Evolutionary conservation across 2,888 invertebrate species (phyloP).

Genomic region (Plebejus anna): DNA sequence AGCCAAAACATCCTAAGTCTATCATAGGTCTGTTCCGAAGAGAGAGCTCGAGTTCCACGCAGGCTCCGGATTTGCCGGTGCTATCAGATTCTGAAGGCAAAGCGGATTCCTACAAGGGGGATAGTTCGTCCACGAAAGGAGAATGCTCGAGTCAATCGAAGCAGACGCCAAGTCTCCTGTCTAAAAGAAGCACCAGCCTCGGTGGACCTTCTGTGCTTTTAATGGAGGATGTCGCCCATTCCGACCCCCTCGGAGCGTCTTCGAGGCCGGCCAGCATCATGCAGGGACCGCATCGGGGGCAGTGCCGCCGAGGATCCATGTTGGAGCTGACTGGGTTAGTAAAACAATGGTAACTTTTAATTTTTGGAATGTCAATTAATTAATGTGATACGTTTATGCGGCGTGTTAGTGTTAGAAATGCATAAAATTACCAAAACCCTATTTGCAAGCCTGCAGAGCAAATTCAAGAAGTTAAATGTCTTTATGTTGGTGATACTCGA

Average conservation of each 20-base stretch:
- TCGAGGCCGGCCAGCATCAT: conserved; percentile 79
- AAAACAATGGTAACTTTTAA: neutral
- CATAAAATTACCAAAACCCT: no score
- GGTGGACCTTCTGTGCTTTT: conserved; percentile 78
- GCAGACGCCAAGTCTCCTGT: conserved; percentile 63
- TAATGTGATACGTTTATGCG: no score
- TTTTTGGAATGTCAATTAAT: no score
- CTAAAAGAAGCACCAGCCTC: conserved; percentile 70
- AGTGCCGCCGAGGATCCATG: conserved; percentile 89
- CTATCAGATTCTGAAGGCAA: conserved; percentile 80
- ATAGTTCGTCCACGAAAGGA: conserved; percentile 43
- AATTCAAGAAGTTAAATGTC: no score
- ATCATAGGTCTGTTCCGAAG: conserved; percentile 94
- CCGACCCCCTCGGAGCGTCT: conserved; percentile 83
- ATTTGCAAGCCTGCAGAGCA: no score
- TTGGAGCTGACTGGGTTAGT: conserved; percentile 88
- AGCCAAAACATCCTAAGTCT: conserved; percentile 90
- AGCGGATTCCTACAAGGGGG: conserved; percentile 66
- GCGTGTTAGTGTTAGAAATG: no score
- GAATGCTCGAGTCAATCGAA: conserved; percentile 47
- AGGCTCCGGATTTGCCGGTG: conserved; percentile 75
- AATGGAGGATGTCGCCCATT: conserved; percentile 81
- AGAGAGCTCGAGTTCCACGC: conserved; percentile 88
- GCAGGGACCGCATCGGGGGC: conserved; percentile 82
- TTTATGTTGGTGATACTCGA: no score